Evolutionary conservation across 2,113 vertebrate species (phyloP), one percentile per base, ranked within the genome.

Genomic region (Seriola aureovittata): DNA sequence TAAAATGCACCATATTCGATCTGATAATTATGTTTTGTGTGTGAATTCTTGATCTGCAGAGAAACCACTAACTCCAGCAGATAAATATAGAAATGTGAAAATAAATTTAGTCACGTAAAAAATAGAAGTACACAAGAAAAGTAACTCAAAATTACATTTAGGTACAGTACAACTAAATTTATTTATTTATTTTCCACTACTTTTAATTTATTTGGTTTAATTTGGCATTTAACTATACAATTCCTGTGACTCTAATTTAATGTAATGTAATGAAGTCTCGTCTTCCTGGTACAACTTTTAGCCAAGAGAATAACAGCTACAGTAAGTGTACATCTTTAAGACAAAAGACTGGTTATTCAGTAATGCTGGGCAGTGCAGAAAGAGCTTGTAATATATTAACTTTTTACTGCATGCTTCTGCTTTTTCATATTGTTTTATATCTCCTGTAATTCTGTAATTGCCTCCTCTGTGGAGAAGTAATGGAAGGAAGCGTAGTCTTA

Each of bases 301-400:
- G 50, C 50, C 46, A 1, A 19, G 48, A 19, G 6, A 17, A 50
- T 50, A 50, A 50, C 9, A 23, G 21, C 23, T 55, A 55, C 6
- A 50, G 8, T 21, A 52, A 52, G 52, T 55, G 21, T 21, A 55
- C 8, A 69, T 64, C 5, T 19, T 1, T 3, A 25, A 34, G 3
- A 52, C 4, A 69, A 59, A 23, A 25, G 4, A 58, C 16, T 54
- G 32, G 16, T 32, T 52, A 32, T 57, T 40, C 62, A 48, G 23
- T 66, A 36, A 36, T 50, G 29, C 13, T 64, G 19, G 25, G 58
- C 36, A 16, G 11, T 52, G 29, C 16, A 38, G n/a, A 64, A 59
- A 62, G n/a, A 68, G 10, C 16, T n/a, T 78, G 63, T 76, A 8
- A 74, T 44, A 77, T 13, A 85, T 82, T 84, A 88, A 82, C 78